Base-by-base conservation (phyloP, 2,113 vertebrate species). In the Istiophorus platypterus region DNA sequence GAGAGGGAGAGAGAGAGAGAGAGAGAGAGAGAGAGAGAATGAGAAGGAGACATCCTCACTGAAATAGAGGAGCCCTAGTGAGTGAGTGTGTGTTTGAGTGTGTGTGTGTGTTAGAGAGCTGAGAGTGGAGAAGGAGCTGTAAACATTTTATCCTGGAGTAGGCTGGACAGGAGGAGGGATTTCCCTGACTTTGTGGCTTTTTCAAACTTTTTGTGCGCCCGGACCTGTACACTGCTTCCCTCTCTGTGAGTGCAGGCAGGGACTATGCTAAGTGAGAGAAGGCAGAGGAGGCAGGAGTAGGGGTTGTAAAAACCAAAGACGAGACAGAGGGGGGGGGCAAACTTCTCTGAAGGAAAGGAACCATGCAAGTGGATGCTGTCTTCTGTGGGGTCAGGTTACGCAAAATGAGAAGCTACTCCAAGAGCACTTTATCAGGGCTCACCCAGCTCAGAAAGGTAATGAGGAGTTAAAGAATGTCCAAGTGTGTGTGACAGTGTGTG, bases 291-390 rank as follows among this genome's bases (percentile, higher is more conserved):
- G 79, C 81, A 88, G 85, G 54, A 84, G 85, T 79, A 83, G 77
- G 75, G 80, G 67, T 41, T 65, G n/a, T 54, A 61, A 62, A 78
- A 75, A 61, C 69, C 2, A 72, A 63, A 56, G 59, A 54, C 52
- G 41, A 27, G 71, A 57, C 39, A 71, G 45, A 39, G n/a, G 29
- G 37, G 1, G 15, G 41, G 31, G 72, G 56, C 34, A 76, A 81
- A 63, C 51, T 67, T 45, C 80, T 89, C 80, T 66, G 80, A 80
- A 82, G 88, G 72, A 91, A 92, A 90, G 87, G 85, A 90, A 87
- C 86, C 93, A 94, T 94, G 92, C 89, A 84, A 93, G 89, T 94
- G 94, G 94, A 95, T 94, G 93, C 87, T 93, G 88, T 88, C 68
- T 85, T 89, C 80, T 86, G 82, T 81, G 42, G 86, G 74, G 72